Conservation (phyloP, 2,113 vertebrate species). For the Rhinoptilus africanus region DNA sequence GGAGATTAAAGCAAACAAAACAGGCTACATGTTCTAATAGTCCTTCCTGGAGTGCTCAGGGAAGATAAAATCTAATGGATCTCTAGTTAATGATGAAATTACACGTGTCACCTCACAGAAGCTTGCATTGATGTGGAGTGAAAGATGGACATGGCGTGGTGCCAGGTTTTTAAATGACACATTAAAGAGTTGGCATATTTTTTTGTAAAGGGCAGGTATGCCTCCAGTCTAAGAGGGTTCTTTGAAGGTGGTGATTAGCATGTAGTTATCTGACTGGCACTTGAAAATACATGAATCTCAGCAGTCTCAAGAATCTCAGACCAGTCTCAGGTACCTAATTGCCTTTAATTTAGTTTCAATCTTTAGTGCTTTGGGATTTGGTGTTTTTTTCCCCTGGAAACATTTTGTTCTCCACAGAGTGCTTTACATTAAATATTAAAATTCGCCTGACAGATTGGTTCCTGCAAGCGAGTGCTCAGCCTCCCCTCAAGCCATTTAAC, state of each 20-base stretch:
- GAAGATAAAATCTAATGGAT: background rate
- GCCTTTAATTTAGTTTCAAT: background rate
- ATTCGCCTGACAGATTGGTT: background rate
- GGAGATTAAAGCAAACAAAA: background rate
- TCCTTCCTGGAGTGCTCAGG: background rate
- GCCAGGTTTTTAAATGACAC: background rate
- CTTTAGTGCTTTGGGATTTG: background rate
- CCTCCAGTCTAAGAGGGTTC: background rate
- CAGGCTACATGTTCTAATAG: background rate
- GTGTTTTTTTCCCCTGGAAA: background rate
- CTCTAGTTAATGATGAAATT: background rate
- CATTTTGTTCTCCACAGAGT: background rate
- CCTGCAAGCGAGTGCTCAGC: background rate
- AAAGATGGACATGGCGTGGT: background rate
- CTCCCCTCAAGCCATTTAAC: background rate
- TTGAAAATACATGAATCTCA: background rate
- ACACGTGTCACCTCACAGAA: background rate
- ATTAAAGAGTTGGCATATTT: background rate
- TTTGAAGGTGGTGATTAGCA: background rate
- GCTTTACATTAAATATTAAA: background rate
- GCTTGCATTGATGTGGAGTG: background rate
- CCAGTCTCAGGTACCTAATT: background rate
- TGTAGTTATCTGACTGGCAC: background rate
- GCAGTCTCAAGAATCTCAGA: background rate
- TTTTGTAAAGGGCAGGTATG: background rate